phyloP scores from a whole-genome alignment of 1,140 invertebrate species.

The Atta colombica region DNA sequence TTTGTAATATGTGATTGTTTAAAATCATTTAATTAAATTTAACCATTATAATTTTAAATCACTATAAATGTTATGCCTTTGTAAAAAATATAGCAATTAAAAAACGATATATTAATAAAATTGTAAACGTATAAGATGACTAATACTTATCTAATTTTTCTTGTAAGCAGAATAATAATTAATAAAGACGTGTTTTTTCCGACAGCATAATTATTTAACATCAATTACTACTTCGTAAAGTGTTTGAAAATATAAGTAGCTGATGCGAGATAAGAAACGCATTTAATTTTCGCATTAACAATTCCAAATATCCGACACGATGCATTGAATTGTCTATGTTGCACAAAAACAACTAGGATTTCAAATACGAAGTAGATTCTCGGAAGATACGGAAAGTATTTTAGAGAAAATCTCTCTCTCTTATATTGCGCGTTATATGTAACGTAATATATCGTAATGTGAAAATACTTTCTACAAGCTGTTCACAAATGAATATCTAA shows the following conservation, averaged over 20 bases:
- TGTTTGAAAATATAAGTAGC: neutral
- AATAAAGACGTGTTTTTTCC: neutral
- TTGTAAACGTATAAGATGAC: neutral
- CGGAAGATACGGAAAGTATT: neutral
- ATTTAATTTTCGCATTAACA: neutral
- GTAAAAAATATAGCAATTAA: neutral
- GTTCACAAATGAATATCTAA: neutral
- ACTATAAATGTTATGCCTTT: neutral
- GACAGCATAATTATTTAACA: neutral
- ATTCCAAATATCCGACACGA: neutral
- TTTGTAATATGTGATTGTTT: neutral
- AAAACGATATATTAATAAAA: neutral
- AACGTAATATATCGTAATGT: neutral
- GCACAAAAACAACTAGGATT: neutral
- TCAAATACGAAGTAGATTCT: neutral
- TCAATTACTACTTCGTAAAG: neutral
- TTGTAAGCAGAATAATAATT: neutral
- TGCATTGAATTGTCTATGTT: neutral
- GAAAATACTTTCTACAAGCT: neutral
- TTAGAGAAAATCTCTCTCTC: neutral
- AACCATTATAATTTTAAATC: too few relatives aligned
- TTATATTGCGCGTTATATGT: neutral
- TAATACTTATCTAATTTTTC: conserved; percentile 14
- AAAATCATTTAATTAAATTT: too few relatives aligned
- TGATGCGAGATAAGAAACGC: neutral